Base-by-base conservation (phyloP, 2,888 invertebrate genomes). In the Tenodera sinensis region DNA sequence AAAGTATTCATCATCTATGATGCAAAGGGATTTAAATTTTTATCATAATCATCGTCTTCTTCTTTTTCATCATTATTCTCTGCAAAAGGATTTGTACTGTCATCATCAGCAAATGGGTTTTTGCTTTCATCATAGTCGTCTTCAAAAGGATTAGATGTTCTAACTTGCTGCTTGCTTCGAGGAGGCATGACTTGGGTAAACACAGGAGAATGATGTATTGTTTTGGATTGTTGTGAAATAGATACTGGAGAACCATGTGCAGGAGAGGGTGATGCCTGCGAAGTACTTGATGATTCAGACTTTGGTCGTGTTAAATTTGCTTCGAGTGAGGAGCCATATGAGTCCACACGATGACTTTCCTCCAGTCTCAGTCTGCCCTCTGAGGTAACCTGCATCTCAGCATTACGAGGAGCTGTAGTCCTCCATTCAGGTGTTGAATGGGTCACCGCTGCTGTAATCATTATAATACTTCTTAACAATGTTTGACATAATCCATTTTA, bases 11-110 rank as follows among this genome's bases (percentile, higher is more conserved):
- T 71, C 20, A 71, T 14, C 25, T 71, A 71, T 6, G 90, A 91
- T 28, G 94, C 93, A 92, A 97, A 97, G 3, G 97, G 97, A 93
- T 97, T 97, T 88, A 96, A 94, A 93, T 96, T 96, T 91, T 95
- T 96, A 93, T 97, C 97, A 92, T 97, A 97, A 92, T 96, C 96
- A 90, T 94, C 92, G 90, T 91, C 92, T 82, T 92, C 91, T 82
- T 92, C 91, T 83, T 92, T 94, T 85, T 93, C 92, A 91, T 95
- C 92, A 95, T 96, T 28, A 93, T 93, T 1, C 94, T 94, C 84
- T 94, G 94, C 83, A 85, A 91, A 91, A 47, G 91, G 91, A 86
- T 91, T 91, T 6, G 82, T 88, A 27, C 85, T 83, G 8, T 94
- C 94, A 27, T 93, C 94, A 15, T 94, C 95, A 28, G 94, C 93